phyloP scores from a whole-genome alignment of 1,140 invertebrate genomes.

The Scaptomyza montana region DNA sequence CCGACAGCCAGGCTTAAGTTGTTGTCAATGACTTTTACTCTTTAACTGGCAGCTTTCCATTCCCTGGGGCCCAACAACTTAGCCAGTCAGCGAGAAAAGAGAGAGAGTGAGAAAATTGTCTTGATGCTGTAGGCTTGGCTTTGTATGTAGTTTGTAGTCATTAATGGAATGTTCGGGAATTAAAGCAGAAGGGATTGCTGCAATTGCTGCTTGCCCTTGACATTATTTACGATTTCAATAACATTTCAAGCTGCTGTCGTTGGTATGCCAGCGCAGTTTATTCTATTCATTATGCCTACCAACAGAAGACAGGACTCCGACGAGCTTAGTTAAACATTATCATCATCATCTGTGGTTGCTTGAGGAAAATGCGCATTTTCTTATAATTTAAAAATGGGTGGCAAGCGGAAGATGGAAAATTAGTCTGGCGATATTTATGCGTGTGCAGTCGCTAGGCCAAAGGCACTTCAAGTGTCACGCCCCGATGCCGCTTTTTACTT shows the following conservation, averaged over 20 bases:
- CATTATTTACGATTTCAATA: constrained; percentile 82
- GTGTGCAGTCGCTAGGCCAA: constrained; percentile 62
- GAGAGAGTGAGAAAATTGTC: no score
- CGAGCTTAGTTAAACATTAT: constrained; percentile 14
- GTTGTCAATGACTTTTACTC: constrained; percentile 73
- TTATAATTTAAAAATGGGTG: constrained; percentile 73
- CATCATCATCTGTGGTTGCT: constrained; percentile 11
- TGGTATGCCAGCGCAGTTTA: constrained; percentile 54
- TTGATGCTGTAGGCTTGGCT: constrained; percentile 21
- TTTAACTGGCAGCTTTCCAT: constrained; percentile 68
- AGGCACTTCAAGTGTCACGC: constrained; percentile 71
- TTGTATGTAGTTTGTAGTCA: constrained; percentile 24
- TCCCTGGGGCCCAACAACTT: constrained; percentile 55
- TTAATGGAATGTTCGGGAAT: constrained; percentile 22
- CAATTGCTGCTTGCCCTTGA: constrained; percentile 69
- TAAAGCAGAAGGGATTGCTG: constrained; percentile 34
- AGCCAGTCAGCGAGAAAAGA: background rate
- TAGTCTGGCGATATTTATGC: constrained; percentile 75
- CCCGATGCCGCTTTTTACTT: constrained; percentile 42
- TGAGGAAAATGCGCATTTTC: constrained; percentile 58
- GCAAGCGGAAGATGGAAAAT: constrained; percentile 46
- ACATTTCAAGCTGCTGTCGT: constrained; percentile 34
- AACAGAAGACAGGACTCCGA: constrained; percentile 45
- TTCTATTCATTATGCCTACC: constrained; percentile 60
- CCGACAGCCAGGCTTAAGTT: constrained; percentile 40